Percentiles rank a stretch among this genome's conserved stretches.
Conservation (phyloP, 2,797 vertebrate genomes). For the Pangasius mekongensis region DNA sequence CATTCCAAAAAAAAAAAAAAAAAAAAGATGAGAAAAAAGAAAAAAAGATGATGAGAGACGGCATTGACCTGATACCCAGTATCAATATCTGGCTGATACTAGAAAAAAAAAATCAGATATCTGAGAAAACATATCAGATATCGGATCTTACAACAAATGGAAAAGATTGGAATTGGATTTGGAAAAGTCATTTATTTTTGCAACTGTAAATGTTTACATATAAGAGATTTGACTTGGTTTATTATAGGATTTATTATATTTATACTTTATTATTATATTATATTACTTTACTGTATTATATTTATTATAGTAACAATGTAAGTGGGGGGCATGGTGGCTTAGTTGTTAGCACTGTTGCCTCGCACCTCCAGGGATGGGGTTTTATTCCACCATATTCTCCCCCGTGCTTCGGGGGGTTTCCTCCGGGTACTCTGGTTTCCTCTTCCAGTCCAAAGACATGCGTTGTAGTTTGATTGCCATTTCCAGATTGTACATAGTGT, state of each 20-base stretch:
- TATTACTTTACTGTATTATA: background rate
- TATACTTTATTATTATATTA: no score
- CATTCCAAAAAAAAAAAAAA: background rate
- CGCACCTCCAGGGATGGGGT: no score
- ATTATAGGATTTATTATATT: background rate
- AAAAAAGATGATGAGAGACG: background rate
- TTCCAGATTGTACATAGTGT: no score
- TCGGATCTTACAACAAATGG: background rate
- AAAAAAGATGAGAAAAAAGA: no score
- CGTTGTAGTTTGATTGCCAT: no score
- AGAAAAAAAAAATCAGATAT: background rate
- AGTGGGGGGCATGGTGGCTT: no score
- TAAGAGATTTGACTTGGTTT: background rate
- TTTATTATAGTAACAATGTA: background rate
- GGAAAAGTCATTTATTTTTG: background rate
- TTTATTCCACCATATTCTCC: no score
- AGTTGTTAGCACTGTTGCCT: no score
- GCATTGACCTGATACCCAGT: background rate
- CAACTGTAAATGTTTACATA: background rate
- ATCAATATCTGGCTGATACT: background rate
- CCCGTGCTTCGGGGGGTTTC: no score
- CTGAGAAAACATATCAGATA: background rate
- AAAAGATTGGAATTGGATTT: background rate
- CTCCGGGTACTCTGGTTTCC: no score
- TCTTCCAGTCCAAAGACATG: no score